Conservation (phyloP, 2,888 invertebrate genomes). For the Leptarthrus brevirostris region DNA sequence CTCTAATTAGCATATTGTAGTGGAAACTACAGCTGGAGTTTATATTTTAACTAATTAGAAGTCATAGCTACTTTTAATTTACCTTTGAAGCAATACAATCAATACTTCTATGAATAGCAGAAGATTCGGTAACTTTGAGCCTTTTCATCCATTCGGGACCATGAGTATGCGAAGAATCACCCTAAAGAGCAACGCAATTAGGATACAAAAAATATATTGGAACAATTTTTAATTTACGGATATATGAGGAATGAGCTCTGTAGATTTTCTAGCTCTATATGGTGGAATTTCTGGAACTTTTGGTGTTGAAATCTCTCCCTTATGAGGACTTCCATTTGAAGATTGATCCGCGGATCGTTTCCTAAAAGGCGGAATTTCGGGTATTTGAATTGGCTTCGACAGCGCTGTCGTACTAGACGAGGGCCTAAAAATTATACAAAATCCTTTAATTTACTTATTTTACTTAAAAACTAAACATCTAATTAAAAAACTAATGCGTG, state of each 20-base stretch:
- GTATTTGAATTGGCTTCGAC: slow-evolving; percentile 66
- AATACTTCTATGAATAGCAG: slow-evolving; percentile 79
- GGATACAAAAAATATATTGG: neutral
- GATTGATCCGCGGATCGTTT: slow-evolving; percentile 62
- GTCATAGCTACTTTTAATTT: no score
- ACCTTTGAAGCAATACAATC: slow-evolving; percentile 81
- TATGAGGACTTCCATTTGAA: slow-evolving; percentile 51
- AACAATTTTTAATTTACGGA: slow-evolving; percentile 65
- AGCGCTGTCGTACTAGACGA: slow-evolving; percentile 57
- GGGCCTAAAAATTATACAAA: slow-evolving; percentile 44
- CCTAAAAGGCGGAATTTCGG: slow-evolving; percentile 67
- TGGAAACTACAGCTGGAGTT: no score
- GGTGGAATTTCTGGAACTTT: slow-evolving; percentile 70
- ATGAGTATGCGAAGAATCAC: slow-evolving; percentile 56
- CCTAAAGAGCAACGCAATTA: slow-evolving; percentile 7
- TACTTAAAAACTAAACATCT: no score
- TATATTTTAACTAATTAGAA: no score
- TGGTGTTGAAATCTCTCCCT: slow-evolving; percentile 49
- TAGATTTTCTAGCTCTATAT: slow-evolving; percentile 71
- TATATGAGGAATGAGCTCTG: slow-evolving; percentile 68
- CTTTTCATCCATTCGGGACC: slow-evolving; percentile 77
- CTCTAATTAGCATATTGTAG: no score
- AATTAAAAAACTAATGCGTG: slow-evolving; percentile 42
- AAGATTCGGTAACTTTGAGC: slow-evolving; percentile 70
- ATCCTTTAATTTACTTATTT: no score